Evolutionary conservation across 2,113 vertebrate genomes (phyloP).

Genomic region (Rhinopomastus cyanomelas): DNA sequence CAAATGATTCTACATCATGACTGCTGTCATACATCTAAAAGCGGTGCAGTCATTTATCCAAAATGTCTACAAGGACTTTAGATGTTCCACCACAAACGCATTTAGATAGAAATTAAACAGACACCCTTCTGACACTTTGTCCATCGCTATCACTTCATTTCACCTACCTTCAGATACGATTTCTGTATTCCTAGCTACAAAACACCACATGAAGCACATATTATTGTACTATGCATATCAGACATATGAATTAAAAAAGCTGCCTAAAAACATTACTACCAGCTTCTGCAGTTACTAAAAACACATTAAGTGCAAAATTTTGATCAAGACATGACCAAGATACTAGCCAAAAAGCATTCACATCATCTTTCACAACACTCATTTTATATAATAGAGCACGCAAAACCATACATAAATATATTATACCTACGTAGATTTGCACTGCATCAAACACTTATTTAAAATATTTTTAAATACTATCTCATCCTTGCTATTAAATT

Average conservation of each 20-base stretch:
- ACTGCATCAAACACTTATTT: not conserved
- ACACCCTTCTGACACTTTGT: not conserved
- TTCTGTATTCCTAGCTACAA: not conserved
- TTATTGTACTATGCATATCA: not conserved
- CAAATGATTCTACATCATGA: not conserved
- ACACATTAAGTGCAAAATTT: not conserved
- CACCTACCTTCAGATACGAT: not conserved
- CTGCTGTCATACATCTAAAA: not conserved
- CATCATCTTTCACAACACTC: not conserved
- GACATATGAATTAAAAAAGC: not conserved
- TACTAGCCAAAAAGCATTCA: not conserved
- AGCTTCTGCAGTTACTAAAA: not conserved
- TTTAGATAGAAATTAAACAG: not conserved
- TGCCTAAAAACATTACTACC: not conserved
- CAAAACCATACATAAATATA: not conserved
- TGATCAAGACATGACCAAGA: not conserved
- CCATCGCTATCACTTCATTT: not conserved
- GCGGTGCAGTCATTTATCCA: not conserved
- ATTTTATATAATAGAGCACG: not conserved
- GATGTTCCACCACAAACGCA: not conserved
- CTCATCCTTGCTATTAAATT: not conserved
- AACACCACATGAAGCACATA: rapidly evolving
- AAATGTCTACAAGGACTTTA: not conserved
- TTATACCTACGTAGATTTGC: not conserved
- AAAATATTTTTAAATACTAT: not conserved